phyloP scores from a whole-genome alignment of 1,140 invertebrate genomes.

The Drosophila busckii region DNA sequence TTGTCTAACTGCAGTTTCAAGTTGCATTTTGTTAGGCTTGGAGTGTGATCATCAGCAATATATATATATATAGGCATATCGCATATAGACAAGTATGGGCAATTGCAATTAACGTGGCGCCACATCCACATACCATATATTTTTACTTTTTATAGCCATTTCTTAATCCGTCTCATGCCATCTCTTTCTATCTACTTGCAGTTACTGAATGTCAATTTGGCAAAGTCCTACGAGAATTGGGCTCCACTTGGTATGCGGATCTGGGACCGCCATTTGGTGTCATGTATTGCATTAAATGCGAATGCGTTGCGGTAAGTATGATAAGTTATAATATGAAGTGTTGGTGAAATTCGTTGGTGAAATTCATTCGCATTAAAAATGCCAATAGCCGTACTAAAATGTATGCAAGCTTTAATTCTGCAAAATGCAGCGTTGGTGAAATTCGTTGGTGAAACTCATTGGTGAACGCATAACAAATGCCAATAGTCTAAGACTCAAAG shows the following conservation, averaged over 20 bases:
- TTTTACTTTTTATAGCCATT: constrained; percentile 22
- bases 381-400: too few species aligned
- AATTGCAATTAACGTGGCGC: constrained; percentile 42
- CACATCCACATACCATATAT: constrained; percentile 16
- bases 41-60: too few species aligned
- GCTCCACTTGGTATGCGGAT: constrained; percentile 93
- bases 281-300: constrained; percentile 95
- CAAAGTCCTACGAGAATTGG: constrained; percentile 90
- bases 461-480: too few species aligned
- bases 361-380: too few species aligned
- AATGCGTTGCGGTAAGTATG: constrained; percentile 92
- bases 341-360: too few species aligned
- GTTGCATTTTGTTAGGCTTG: too few species aligned
- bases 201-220: constrained; percentile 94
- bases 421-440: too few species aligned
- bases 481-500: too few species aligned
- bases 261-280: constrained; percentile 93
- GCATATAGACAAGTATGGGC: constrained; percentile 25
- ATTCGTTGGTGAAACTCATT: too few species aligned
- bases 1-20: too few species aligned
- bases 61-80: constrained; percentile 6
- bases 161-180: not conserved
- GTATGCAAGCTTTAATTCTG: too few species aligned
- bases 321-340: too few species aligned
- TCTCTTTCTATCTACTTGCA: constrained; percentile 28